phyloP scores from a whole-genome alignment of 2,113 vertebrate species.

The Emydocephalus ijimae region DNA sequence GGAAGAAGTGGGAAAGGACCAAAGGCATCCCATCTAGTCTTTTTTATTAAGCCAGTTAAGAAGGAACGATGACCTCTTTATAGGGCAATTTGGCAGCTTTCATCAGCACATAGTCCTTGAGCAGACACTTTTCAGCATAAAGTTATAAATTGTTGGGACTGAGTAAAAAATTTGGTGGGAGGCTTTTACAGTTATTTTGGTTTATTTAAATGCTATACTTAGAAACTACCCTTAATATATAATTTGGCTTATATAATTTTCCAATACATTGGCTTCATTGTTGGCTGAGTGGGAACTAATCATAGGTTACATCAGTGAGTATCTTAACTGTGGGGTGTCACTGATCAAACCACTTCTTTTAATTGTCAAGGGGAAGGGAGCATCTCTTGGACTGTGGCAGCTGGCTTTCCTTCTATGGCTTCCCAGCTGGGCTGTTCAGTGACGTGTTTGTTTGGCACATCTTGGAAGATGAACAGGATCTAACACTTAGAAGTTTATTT shows the following conservation, averaged over 20 bases:
- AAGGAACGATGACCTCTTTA: neutral
- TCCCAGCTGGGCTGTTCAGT: neutral
- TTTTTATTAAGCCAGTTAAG: neutral
- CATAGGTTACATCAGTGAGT: neutral
- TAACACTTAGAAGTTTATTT: neutral
- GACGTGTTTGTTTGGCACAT: neutral
- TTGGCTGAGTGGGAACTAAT: neutral
- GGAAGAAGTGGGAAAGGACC: neutral
- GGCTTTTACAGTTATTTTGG: neutral
- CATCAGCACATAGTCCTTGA: neutral
- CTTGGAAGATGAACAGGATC: neutral
- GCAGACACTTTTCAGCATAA: neutral
- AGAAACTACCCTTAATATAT: neutral
- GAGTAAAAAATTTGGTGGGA: neutral
- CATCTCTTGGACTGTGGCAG: neutral
- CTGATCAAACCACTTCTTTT: neutral
- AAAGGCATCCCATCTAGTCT: neutral
- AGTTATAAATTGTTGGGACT: neutral
- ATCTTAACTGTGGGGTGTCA: neutral
- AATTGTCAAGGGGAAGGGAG: neutral
- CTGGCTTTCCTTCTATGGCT: neutral
- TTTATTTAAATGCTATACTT: neutral
- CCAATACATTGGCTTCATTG: neutral
- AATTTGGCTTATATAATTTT: conserved; percentile 2
- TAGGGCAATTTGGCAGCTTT: neutral